Conservation (phyloP, 2,888 invertebrate genomes). For the Ophion ellenae region DNA sequence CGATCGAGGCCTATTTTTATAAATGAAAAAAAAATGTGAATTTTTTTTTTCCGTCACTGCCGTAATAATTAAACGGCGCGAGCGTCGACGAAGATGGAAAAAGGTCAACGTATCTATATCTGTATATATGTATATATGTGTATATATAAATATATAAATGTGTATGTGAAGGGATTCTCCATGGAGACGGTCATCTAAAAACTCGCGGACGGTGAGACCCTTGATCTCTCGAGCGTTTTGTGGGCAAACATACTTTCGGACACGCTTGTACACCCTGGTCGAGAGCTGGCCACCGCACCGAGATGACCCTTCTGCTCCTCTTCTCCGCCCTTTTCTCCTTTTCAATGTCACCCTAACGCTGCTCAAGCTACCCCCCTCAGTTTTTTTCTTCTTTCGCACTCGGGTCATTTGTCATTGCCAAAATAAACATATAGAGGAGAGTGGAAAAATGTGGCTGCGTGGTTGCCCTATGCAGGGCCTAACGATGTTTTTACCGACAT, state of each 20-base stretch:
- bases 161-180: too few relatives aligned
- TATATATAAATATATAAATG: too few relatives aligned
- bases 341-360: not conserved
- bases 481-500: conserved; percentile 71
- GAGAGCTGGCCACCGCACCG: conserved; percentile 68
- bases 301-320: conserved; percentile 11
- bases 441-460: conserved; percentile 17
- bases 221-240: conserved; percentile 66
- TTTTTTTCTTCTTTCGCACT: conserved; percentile 21
- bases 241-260: conserved; percentile 77
- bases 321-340: conserved; percentile 11
- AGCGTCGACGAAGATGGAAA: too few relatives aligned
- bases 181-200: too few relatives aligned
- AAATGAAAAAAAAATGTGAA: not conserved
- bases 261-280: conserved; percentile 66
- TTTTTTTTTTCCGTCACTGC: too few relatives aligned
- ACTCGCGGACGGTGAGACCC: too few relatives aligned
- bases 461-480: conserved; percentile 51
- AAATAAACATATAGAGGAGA: conserved; percentile 22
- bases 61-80: too few relatives aligned
- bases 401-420: conserved; percentile 63
- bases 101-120: too few relatives aligned
- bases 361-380: not conserved
- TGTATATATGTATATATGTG: too few relatives aligned
- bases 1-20: conserved; percentile 52